Percentiles rank a stretch among this genome's conserved stretches.
Evolutionary conservation across 2,888 invertebrate genomes (phyloP).

Genomic region (Stenurella melanura): DNA sequence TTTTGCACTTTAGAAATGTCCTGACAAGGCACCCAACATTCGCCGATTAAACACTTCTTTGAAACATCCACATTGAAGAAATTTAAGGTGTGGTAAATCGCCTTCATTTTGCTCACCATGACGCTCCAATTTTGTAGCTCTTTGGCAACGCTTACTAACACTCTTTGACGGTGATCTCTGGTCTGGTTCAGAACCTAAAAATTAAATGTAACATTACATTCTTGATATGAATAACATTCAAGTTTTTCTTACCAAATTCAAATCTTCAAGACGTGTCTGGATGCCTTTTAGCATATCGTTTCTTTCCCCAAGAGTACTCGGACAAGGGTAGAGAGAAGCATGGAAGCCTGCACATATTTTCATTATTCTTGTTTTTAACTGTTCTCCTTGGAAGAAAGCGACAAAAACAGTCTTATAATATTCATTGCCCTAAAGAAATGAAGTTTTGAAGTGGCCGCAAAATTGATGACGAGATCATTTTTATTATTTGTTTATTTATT

Average conservation of each 20-base stretch:
- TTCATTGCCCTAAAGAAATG: constrained; percentile 83
- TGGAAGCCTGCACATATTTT: constrained; percentile 96
- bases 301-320: constrained; percentile 88
- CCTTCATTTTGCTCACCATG: constrained; percentile 86
- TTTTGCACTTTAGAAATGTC: constrained; percentile 85
- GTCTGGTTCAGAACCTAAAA: constrained; percentile 88
- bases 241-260: constrained; percentile 79
- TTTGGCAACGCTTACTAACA: constrained; percentile 88
- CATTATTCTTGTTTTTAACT: constrained; percentile 91
- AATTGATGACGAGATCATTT: not conserved
- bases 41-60: constrained; percentile 82
- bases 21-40: constrained; percentile 84
- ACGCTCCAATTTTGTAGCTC: constrained; percentile 92
- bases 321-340: constrained; percentile 94
- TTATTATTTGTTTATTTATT: no score
- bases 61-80: constrained; percentile 84
- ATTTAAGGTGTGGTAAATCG: constrained; percentile 85
- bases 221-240: not conserved
- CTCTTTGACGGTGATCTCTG: constrained; percentile 89
- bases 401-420: constrained; percentile 94
- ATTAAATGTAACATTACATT: not conserved
- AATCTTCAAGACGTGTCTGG: constrained; percentile 91
- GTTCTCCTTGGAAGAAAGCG: constrained; percentile 93
- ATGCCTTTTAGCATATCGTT: constrained; percentile 94
- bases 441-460: not conserved